Evolutionary conservation across 1,140 invertebrate genomes (phyloP).

Genomic region (Lethocerus indicus): DNA sequence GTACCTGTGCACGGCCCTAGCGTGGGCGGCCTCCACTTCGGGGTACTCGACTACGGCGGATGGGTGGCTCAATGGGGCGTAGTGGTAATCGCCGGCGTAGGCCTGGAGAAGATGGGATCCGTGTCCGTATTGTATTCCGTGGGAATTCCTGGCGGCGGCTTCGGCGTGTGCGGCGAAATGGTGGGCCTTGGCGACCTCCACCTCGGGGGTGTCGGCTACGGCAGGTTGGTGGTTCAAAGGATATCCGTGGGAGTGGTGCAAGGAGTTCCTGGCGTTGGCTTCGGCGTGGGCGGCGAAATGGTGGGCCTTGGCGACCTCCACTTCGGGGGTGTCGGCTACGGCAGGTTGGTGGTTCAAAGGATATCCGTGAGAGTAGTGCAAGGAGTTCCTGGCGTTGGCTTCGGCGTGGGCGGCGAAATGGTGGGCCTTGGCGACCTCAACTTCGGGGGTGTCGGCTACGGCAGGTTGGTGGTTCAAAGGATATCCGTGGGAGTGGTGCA

Average conservation of each 20-base stretch:
- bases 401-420: constrained; percentile 14
- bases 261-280: constrained; percentile 16
- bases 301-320: constrained; percentile 36
- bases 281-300: constrained; percentile 30
- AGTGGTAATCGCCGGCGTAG: no score
- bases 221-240: no score
- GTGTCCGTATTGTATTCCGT: no score
- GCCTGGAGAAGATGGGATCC: no score
- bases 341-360: constrained; percentile 24
- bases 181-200: constrained; percentile 25
- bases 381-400: constrained; percentile 1
- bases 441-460: constrained; percentile 33
- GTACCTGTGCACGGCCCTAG: neutral
- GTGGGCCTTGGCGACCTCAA: constrained; percentile 25
- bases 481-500: no score
- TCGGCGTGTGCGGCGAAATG: constrained; percentile 13
- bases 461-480: no score
- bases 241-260: no score
- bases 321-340: constrained; percentile 27
- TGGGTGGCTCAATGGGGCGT: no score
- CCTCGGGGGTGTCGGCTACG: constrained; percentile 33
- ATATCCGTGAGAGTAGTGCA: no score
- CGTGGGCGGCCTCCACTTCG: constrained; percentile 4
- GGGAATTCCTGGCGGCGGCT: neutral
- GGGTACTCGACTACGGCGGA: constrained; percentile 30